Conservation (phyloP, 2,888 invertebrate genomes). For the Operophtera brumata region DNA sequence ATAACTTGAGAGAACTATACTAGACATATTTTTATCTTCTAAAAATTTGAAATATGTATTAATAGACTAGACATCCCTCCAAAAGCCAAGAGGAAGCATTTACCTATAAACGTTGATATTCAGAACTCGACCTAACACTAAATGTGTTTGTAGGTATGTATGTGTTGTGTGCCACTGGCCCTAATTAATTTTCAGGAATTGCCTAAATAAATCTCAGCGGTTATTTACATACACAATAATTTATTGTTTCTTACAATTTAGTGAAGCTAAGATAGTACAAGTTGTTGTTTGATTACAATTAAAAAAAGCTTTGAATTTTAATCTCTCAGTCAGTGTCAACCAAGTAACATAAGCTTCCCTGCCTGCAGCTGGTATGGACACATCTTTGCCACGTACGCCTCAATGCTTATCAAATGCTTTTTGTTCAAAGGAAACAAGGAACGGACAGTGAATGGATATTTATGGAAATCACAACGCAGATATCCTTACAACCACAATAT, state of each 20-base stretch:
- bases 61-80: not conserved
- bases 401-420: conserved; percentile 39
- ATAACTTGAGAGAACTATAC: too few relatives aligned
- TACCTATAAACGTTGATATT: not conserved
- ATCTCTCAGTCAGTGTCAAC: conserved; percentile 65
- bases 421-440: conserved; percentile 55
- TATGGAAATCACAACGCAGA: conserved; percentile 79
- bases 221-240: conserved; percentile 82
- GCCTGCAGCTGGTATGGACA: conserved; percentile 65
- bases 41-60: too few relatives aligned
- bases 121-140: not conserved
- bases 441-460: conserved; percentile 60
- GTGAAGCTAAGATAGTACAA: conserved; percentile 78
- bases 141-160: not conserved
- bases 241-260: conserved; percentile 81
- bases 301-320: conserved; percentile 70
- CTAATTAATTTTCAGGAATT: conserved; percentile 45
- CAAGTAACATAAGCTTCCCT: conserved; percentile 70
- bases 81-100: not conserved
- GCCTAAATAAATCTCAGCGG: conserved; percentile 76
- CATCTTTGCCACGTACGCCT: conserved; percentile 67
- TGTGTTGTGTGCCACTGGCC: conserved; percentile 3
- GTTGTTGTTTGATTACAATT: conserved; percentile 78
- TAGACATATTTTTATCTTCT: too few relatives aligned
- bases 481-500: conserved; percentile 87